Conservation (phyloP, 2,888 invertebrate species). For the Meloe dianella region DNA sequence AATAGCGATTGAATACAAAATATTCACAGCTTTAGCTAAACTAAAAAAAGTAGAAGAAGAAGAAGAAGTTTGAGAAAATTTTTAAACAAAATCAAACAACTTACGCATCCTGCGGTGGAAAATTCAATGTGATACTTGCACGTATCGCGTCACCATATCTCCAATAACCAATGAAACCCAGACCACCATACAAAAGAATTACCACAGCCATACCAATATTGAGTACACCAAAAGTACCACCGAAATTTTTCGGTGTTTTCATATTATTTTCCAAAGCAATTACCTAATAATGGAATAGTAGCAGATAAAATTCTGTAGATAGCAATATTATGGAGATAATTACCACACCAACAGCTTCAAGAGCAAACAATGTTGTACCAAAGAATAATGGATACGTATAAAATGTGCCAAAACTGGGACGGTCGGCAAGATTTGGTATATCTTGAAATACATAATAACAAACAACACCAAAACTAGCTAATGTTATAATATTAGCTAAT, state of each 20-base stretch:
- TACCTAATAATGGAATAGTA: constrained; percentile 65
- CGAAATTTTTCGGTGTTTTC: constrained; percentile 81
- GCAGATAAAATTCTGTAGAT: not conserved
- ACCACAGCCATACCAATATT: constrained; percentile 83
- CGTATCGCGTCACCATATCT: constrained; percentile 73
- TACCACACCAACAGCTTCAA: constrained; percentile 93
- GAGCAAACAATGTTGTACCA: constrained; percentile 93
- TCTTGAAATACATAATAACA: constrained; percentile 84
- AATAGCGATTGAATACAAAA: constrained; percentile 72
- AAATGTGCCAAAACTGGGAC: constrained; percentile 69
- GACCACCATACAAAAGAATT: constrained; percentile 74
- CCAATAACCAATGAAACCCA: constrained; percentile 86
- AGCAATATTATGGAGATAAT: constrained; percentile 57
- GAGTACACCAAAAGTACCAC: constrained; percentile 77
- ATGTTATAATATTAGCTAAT: constrained; percentile 84
- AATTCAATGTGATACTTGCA: constrained; percentile 83
- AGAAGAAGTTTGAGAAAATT: constrained; percentile 1
- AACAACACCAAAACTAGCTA: constrained; percentile 83
- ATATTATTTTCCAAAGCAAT: constrained; percentile 91
- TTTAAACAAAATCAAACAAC: constrained; percentile 39
- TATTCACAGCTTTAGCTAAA: constrained; percentile 68
- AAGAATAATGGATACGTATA: constrained; percentile 88
- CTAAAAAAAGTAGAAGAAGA: constrained; percentile 55
- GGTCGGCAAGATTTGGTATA: constrained; percentile 68
- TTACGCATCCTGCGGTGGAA: constrained; percentile 68